phyloP scores from a whole-genome alignment of 2,888 invertebrate genomes.

The Chironomus tentans region DNA sequence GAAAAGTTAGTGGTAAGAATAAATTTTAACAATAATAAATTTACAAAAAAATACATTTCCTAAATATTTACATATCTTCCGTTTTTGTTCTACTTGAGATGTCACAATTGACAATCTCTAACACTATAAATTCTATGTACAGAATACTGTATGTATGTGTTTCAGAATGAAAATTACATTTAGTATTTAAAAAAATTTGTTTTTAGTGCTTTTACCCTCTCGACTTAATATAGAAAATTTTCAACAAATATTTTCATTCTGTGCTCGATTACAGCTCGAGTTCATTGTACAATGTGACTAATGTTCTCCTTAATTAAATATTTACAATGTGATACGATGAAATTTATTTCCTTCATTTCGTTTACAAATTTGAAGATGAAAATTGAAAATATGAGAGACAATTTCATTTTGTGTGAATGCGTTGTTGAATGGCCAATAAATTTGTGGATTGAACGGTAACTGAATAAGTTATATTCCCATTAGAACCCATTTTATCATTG shows the following conservation, averaged over 20 bases:
- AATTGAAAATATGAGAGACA: neutral
- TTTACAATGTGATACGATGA: neutral
- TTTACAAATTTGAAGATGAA: neutral
- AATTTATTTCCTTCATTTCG: too few species aligned
- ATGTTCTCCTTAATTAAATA: constrained; percentile 16
- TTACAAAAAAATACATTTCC: too few species aligned
- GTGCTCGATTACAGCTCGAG: neutral
- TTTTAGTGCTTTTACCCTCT: neutral
- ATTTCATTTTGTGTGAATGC: neutral
- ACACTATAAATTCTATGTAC: too few species aligned
- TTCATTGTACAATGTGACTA: constrained; percentile 23
- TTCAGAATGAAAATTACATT: too few species aligned
- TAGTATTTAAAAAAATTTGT: neutral
- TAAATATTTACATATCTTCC: too few species aligned
- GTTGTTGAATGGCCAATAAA: neutral
- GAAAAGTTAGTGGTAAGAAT: too few species aligned
- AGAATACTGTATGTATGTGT: too few species aligned
- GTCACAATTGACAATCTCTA: too few species aligned
- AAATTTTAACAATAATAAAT: too few species aligned
- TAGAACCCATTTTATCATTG: neutral
- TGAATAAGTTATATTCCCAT: neutral
- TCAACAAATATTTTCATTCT: neutral
- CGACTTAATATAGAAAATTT: neutral
- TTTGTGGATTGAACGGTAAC: neutral
- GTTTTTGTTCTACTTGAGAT: too few species aligned